Evolutionary conservation across 2,797 vertebrate genomes (phyloP), one percentile per base, ranked within the genome.

Genomic region (Meriones psammophilus): DNA sequence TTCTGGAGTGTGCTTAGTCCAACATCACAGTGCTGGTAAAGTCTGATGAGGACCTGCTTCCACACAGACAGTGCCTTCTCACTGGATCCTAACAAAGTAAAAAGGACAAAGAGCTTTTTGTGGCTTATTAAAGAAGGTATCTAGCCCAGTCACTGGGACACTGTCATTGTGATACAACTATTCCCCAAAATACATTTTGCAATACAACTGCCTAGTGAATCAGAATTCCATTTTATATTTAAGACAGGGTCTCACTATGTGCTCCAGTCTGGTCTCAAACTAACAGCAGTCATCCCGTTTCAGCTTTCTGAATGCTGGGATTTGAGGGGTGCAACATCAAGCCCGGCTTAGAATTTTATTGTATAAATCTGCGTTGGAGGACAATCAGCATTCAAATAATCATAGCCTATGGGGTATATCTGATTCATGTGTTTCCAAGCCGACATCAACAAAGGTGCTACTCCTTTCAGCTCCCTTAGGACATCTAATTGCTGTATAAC

Each of bases 381-480:
- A 69, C 24, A 84, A 62, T 20, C 54, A 73, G 66, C 33, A 92
- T 66, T 85, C 42, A 84, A 76, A 54, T n/a, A 39, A 36, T n/a
- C 58, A 77, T 13, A 62, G 60, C 71, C 71, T 58, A 33, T 50
- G 60, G 13, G 12, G 24, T 14, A 60, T 73, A 91, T 42, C 28
- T 89, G 79, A 84, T 69, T 54, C 66, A 91, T 30, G n/a, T 71
- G 80, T 83, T 83, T 64, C 77, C 64, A 77, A 71, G 58, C 84
- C 50, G 42, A n/a, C 74, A 76, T 62, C 80, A 85, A 30, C 50
- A 94, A 89, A 95, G 91, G 58, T n/a, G 62, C 66, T 68, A 54
- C 14, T 91, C n/a, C 64, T 64, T 91, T 93, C 77, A 74, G 58
- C 17, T 68, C 89, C 80, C 93, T 88, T 79, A 88, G 39, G 66